Conservation (phyloP, 35 echinoderm and acorn worm genomes). For the Eucidaris tribuloides region DNA sequence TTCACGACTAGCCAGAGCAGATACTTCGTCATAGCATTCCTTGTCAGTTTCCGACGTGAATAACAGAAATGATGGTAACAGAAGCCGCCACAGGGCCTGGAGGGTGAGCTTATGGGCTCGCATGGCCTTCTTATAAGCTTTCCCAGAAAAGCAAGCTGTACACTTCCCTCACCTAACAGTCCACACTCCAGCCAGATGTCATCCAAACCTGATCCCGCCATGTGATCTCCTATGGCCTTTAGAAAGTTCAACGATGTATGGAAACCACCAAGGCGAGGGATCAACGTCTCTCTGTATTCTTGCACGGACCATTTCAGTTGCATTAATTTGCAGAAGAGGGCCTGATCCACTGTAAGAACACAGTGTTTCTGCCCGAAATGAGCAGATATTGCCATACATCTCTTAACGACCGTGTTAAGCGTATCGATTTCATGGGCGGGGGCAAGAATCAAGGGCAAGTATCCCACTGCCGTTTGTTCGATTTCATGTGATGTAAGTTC, state of each 20-base stretch:
- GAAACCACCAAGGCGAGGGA: conserved; percentile 59
- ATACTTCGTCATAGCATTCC: background rate
- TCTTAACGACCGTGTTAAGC: conserved; percentile 46
- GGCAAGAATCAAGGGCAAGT: conserved; percentile 38
- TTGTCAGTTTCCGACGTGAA: background rate
- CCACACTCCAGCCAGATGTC: conserved; percentile 40
- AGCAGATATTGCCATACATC: background rate
- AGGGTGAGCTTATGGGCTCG: conserved; percentile 54
- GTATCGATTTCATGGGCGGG: conserved; percentile 48
- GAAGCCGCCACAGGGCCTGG: conserved; percentile 60
- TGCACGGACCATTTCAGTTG: conserved; percentile 43
- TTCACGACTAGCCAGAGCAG: background rate
- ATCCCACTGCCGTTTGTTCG: conserved; percentile 21
- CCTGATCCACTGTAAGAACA: conserved; percentile 51
- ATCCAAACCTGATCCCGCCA: conserved; percentile 19
- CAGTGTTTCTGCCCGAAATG: conserved; percentile 30
- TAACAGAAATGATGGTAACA: conserved; percentile 19
- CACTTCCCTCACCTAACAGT: background rate
- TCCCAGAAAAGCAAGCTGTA: conserved; percentile 31
- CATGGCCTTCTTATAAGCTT: conserved; percentile 34
- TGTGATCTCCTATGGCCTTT: conserved; percentile 43
- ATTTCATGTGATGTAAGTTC: background rate
- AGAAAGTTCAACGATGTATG: conserved; percentile 73
- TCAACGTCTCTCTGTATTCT: conserved; percentile 23
- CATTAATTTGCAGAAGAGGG: conserved; percentile 43